Conservation (phyloP, 1,140 invertebrate species). For the Eriocheir sinensis region DNA sequence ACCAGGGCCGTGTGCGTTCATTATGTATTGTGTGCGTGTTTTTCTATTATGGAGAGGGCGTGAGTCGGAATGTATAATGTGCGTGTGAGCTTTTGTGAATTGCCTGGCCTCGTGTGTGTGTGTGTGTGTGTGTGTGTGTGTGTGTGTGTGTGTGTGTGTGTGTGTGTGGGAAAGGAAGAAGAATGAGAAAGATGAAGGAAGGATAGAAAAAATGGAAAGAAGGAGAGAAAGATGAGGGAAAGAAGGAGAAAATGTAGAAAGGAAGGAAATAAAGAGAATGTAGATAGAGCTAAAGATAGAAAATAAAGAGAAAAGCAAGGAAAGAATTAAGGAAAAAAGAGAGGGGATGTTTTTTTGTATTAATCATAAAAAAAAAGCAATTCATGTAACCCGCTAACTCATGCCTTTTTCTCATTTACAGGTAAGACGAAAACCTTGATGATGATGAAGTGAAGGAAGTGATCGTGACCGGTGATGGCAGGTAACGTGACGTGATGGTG, state of each 20-base stretch:
- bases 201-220: neutral
- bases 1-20: no score
- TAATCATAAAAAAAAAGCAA: no score
- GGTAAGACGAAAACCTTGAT: no score
- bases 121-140: neutral
- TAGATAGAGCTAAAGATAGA: no score
- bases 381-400: no score
- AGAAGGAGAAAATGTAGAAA: no score
- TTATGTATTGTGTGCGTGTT: neutral
- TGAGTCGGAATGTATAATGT: slow-evolving; percentile 4
- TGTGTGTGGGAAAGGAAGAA: neutral
- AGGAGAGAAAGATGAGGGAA: neutral
- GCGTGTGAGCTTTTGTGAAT: no score
- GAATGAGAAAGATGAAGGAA: neutral
- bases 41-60: neutral
- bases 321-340: no score
- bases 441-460: neutral
- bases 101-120: neutral
- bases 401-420: neutral
- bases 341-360: no score
- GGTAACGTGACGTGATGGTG: neutral
- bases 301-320: no score
- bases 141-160: neutral
- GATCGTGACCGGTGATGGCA: neutral
- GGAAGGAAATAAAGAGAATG: no score